These are phyloP conservation scores for Ciona savignyi DNA, from an alignment of 23 tunicate species.

Conservation along the genomic window DNA sequence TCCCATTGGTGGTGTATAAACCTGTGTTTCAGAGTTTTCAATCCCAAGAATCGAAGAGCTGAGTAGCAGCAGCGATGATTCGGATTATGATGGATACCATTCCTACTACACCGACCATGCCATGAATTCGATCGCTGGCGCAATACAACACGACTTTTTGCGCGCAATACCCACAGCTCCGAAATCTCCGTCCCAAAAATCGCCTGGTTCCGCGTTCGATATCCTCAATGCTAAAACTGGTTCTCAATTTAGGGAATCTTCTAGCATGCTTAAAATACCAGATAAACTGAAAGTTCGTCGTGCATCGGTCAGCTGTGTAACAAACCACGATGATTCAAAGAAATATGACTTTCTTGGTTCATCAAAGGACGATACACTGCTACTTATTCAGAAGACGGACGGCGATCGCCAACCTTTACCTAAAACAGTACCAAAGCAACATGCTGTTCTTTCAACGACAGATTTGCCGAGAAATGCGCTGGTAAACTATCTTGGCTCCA, in stretches of 20 bases:
- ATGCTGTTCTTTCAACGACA: neutral
- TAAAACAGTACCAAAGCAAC: neutral
- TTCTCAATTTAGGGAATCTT: neutral
- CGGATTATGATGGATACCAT: neutral
- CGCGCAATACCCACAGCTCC: slow-evolving; percentile 16
- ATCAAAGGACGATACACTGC: neutral
- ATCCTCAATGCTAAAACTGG: neutral
- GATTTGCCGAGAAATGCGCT: slow-evolving; percentile 73
- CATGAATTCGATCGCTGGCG: slow-evolving; percentile 14
- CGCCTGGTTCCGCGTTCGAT: neutral
- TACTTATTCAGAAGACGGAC: neutral
- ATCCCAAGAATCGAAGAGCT: slow-evolving; percentile 4
- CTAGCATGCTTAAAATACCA: neutral
- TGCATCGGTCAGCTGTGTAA: neutral
- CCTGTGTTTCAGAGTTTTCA: slow-evolving; percentile 1
- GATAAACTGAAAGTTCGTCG: neutral
- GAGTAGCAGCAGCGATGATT: slow-evolving; percentile 30
- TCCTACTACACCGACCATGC: neutral
- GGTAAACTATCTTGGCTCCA: slow-evolving; percentile 29
- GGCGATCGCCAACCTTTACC: neutral
- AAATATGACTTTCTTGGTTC: neutral
- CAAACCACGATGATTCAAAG: neutral
- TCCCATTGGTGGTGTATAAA: too few relatives aligned
- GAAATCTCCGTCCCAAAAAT: neutral
- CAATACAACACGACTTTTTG: slow-evolving; percentile 29